Evolutionary conservation across 2,113 vertebrate species (phyloP).

Genomic region (Hystrix cristata): DNA sequence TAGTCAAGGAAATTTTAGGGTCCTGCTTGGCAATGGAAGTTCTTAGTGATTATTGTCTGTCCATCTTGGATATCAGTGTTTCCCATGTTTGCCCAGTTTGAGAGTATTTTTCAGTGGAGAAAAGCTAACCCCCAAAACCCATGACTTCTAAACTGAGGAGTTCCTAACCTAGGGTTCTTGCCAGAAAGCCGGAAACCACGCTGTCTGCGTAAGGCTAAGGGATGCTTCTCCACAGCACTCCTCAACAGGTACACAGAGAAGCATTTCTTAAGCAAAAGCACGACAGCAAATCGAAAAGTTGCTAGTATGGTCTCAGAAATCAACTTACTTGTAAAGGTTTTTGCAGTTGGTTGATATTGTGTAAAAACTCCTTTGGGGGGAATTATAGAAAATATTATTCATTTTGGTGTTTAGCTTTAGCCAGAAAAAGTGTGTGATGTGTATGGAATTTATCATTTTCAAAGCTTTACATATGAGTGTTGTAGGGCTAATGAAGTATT

Average conservation of each 20-base stretch:
- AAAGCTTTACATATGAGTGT: slow-evolving; percentile 20
- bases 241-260: not conserved
- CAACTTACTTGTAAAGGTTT: not conserved
- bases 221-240: not conserved
- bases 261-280: not conserved
- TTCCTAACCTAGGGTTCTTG: not conserved
- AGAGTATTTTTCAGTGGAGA: not conserved
- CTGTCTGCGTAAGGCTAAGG: not conserved
- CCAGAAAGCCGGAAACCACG: not conserved
- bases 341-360: not conserved
- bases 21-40: not conserved
- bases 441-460: slow-evolving; percentile 12
- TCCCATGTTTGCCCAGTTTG: not conserved
- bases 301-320: not conserved
- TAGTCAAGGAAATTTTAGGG: not conserved
- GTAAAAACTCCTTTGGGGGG: not conserved
- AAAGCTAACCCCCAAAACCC: not conserved
- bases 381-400: slow-evolving; percentile 8
- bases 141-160: not conserved
- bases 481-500: slow-evolving; percentile 7
- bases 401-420: not conserved
- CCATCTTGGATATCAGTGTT: not conserved
- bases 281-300: not conserved
- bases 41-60: not conserved
- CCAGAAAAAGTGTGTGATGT: not conserved